These are phyloP conservation scores for Nysson spinosus DNA, from an alignment of 2,888 invertebrate species.

Conservation along the genomic window DNA sequence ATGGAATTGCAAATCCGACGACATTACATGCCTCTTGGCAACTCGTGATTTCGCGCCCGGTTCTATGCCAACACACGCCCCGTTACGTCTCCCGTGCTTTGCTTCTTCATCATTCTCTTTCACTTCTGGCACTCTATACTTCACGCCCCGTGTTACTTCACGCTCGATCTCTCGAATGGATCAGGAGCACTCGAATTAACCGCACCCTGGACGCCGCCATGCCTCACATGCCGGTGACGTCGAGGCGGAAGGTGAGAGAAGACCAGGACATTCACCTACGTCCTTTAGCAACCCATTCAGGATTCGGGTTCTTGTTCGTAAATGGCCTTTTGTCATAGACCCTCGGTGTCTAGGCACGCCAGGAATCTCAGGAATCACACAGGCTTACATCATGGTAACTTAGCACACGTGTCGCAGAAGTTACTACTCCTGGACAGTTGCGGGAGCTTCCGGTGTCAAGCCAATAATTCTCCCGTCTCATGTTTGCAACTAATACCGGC, in stretches of 20 bases:
- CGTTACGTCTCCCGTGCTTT: conserved; percentile 44
- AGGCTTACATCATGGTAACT: conserved; percentile 9
- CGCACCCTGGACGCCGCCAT: conserved; percentile 44
- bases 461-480: no score
- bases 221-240: conserved; percentile 45
- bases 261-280: conserved; percentile 5
- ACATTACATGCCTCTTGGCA: conserved; percentile 75
- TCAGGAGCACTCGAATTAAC: conserved; percentile 63
- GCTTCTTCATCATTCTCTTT: neutral
- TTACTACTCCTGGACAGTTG: no score
- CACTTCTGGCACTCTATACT: conserved; percentile 6
- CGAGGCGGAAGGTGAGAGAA: conserved; percentile 23
- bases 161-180: conserved; percentile 32
- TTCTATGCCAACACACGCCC: conserved; percentile 52
- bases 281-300: conserved; percentile 1
- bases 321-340: conserved; percentile 39
- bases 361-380: conserved; percentile 47
- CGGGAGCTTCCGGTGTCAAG: no score
- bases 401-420: conserved; percentile 30
- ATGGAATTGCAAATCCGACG: conserved; percentile 75
- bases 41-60: conserved; percentile 73
- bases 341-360: conserved; percentile 10
- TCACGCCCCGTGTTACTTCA: neutral
- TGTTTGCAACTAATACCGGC: no score
- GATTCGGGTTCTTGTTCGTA: conserved; percentile 7